Conservation (phyloP, 2,888 invertebrate species). For the Thyatira batis region DNA sequence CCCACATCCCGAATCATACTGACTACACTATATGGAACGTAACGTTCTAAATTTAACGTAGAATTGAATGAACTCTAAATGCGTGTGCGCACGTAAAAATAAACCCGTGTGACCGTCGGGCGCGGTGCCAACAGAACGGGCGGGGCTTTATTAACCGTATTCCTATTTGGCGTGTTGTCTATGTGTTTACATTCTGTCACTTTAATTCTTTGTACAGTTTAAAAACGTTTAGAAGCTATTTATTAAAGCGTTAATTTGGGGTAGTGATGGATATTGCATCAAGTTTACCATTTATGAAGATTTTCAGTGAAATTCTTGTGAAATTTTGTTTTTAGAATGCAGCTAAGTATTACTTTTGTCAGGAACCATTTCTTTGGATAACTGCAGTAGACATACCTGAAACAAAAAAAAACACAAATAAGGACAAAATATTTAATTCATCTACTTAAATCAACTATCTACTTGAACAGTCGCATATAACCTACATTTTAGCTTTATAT, state of each 20-base stretch:
- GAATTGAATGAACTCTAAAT: slow-evolving; percentile 74
- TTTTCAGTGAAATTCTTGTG: background rate
- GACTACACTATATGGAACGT: slow-evolving; percentile 42
- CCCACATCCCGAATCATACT: slow-evolving; percentile 39
- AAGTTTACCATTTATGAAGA: background rate
- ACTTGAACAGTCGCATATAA: no score
- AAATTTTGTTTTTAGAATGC: no score
- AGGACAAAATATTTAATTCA: background rate
- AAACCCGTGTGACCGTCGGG: slow-evolving; percentile 55
- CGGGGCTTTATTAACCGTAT: background rate
- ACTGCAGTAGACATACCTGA: background rate
- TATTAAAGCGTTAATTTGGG: background rate
- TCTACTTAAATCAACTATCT: background rate
- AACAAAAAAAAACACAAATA: background rate
- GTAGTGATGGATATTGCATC: background rate
- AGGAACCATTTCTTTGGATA: background rate
- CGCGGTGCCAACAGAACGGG: slow-evolving; percentile 40
- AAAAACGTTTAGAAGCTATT: background rate
- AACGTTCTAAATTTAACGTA: slow-evolving; percentile 58
- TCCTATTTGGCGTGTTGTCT: slow-evolving; percentile 3
- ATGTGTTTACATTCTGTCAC: slow-evolving; percentile 20
- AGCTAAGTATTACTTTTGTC: no score
- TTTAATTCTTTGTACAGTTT: background rate
- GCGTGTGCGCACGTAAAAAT: slow-evolving; percentile 59
- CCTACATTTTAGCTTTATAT: no score